Percentiles rank a stretch among this genome's conserved stretches.
These are phyloP conservation scores for Silvanus unidentatus DNA, from an alignment of 2,888 invertebrate genomes.

Conservation along the genomic window DNA sequence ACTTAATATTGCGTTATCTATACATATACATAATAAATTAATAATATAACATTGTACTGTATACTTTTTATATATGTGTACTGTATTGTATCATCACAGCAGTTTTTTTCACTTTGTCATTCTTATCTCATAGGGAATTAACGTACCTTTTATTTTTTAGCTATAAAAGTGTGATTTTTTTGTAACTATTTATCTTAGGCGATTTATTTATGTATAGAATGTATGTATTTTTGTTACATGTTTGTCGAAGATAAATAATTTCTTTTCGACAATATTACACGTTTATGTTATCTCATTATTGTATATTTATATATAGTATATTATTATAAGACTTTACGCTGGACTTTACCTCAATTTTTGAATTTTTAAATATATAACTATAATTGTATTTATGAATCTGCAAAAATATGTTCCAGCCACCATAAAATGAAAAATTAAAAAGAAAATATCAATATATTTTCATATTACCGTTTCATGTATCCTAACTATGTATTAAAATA, in stretches of 20 bases:
- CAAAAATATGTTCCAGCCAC: constrained; percentile 28
- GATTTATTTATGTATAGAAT: constrained; percentile 43
- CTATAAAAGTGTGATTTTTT: constrained; percentile 46
- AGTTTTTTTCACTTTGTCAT: constrained; percentile 28
- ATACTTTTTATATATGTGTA: constrained; percentile 18
- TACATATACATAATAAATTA: neutral
- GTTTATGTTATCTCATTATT: constrained; percentile 37
- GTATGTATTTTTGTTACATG: constrained; percentile 44
- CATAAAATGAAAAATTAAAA: constrained; percentile 28
- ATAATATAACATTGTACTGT: constrained; percentile 11
- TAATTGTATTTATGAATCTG: constrained; percentile 19
- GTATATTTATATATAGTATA: constrained; percentile 30
- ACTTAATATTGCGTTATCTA: constrained; percentile 19
- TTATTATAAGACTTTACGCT: constrained; percentile 31
- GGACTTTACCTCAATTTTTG: constrained; percentile 31
- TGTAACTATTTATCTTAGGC: constrained; percentile 39
- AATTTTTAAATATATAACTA: constrained; percentile 10
- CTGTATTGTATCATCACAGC: constrained; percentile 27
- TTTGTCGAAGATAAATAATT: constrained; percentile 14
- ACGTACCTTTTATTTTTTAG: constrained; percentile 45
- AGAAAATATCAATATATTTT: constrained; percentile 46
- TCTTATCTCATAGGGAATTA: constrained; percentile 36
- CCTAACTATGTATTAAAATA: constrained; percentile 46
- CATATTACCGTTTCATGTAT: constrained; percentile 48
- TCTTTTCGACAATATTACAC: constrained; percentile 22